Percentiles rank a stretch among this genome's conserved stretches.
These are phyloP conservation scores for Intellagama lesueurii DNA, from an alignment of 2,797 vertebrate species.

Conservation along the genomic window DNA sequence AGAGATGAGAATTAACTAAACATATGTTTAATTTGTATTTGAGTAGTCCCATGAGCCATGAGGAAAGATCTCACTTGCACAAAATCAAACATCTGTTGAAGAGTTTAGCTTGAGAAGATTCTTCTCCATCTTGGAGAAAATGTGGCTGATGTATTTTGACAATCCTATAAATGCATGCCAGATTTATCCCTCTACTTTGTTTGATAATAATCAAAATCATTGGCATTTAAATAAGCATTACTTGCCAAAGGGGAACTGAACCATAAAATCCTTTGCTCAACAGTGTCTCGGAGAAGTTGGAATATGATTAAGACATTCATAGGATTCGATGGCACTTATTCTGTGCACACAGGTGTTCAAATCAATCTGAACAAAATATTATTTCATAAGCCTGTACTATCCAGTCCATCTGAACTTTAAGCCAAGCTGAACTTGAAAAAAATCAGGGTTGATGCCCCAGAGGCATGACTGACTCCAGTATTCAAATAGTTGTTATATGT, in stretches of 20 bases:
- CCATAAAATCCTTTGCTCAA: conserved; percentile 3
- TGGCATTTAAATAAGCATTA: not conserved
- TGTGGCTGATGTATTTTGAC: not conserved
- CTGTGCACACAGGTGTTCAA: conserved; percentile 14
- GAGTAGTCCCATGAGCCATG: not conserved
- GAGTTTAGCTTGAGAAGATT: not conserved
- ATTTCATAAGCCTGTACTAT: not conserved
- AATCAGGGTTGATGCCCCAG: not conserved
- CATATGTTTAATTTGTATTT: not conserved
- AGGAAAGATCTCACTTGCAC: conserved; percentile 6
- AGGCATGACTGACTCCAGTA: not conserved
- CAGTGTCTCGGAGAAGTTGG: not conserved
- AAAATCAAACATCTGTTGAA: conserved; percentile 19
- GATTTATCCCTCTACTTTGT: not conserved
- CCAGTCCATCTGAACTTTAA: not conserved
- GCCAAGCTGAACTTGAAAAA: not conserved
- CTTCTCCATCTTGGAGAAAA: conserved; percentile 2
- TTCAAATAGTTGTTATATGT: not conserved
- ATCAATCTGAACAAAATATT: not conserved
- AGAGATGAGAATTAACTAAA: not conserved
- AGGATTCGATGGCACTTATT: conserved; percentile 24
- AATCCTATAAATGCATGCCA: not conserved
- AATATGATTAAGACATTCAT: conserved; percentile 11
- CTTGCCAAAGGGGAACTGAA: conserved; percentile 5
- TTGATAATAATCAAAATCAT: conserved; percentile 19